These are phyloP conservation scores for Centroberyx gerrardi DNA, from an alignment of 2,797 vertebrate genomes.

Conservation along the genomic window DNA sequence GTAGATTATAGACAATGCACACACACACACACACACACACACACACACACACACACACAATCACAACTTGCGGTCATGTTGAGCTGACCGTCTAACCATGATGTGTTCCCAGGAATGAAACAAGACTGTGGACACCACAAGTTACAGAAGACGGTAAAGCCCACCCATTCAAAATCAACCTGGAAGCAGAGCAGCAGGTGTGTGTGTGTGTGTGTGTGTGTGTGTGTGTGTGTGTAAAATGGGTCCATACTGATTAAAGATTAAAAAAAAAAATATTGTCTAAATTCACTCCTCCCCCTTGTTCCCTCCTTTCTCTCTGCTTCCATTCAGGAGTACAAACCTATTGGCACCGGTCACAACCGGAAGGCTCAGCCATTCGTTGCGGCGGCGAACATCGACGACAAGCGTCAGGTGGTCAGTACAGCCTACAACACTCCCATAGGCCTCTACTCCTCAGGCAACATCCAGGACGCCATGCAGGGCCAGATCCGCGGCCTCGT, in stretches of 20 bases:
- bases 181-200: conserved; percentile 95
- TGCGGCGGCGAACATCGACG: conserved; percentile 96
- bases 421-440: conserved; percentile 98
- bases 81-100: conserved; percentile 25
- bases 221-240: background rate
- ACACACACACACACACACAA: background rate
- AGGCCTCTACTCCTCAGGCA: conserved; percentile 97
- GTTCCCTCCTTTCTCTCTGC: conserved; percentile 72
- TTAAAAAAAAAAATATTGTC: background rate
- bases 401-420: conserved; percentile 97
- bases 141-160: conserved; percentile 88
- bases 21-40: background rate
- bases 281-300: too few species aligned
- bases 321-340: conserved; percentile 91
- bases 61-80: background rate
- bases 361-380: conserved; percentile 95
- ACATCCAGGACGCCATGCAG: conserved; percentile 97
- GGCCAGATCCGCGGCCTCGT: conserved; percentile 95
- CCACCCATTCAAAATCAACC: conserved; percentile 93
- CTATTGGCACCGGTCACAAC: conserved; percentile 94
- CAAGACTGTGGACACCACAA: conserved; percentile 93
- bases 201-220: conserved; percentile 37
- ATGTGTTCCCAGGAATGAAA: conserved; percentile 85
- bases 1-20: background rate
- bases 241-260: too few species aligned